Evolutionary conservation across 35 echinoderm and acorn worm species (phyloP).

Genomic region (Ophioderma brevispina): DNA sequence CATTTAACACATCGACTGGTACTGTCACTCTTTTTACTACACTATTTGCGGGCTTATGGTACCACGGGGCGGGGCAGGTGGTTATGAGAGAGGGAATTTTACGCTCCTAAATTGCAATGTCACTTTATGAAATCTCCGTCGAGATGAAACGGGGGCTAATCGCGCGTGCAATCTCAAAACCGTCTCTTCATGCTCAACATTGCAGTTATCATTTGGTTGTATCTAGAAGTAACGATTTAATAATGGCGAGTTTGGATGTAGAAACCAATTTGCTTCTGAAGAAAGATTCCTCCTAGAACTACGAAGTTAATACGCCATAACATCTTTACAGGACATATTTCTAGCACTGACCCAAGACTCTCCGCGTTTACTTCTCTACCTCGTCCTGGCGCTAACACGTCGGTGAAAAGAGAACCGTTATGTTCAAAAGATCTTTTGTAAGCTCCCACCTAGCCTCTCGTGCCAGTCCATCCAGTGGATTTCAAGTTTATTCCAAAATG

Average conservation of each 20-base stretch:
- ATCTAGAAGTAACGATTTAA: not conserved
- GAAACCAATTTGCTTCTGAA: too few species aligned
- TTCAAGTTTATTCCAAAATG: conserved; percentile 39
- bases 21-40: conserved; percentile 3
- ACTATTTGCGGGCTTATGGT: not conserved
- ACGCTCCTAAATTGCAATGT: conserved; percentile 5
- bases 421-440: not conserved
- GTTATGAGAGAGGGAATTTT: not conserved
- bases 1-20: conserved; percentile 6
- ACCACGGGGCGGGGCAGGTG: conserved; percentile 5
- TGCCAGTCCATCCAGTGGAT: conserved; percentile 15
- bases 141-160: not conserved
- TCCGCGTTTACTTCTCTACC: not conserved
- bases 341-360: not conserved
- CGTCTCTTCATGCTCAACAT: not conserved
- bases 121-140: not conserved
- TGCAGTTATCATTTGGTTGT: not conserved
- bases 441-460: not conserved
- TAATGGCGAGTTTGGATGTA: too few species aligned
- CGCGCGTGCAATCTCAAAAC: not conserved
- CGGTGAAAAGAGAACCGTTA: not conserved
- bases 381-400: not conserved
- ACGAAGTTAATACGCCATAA: not conserved
- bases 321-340: not conserved
- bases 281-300: too few species aligned